Percentiles rank a stretch among this genome's conserved stretches.
Conservation (phyloP, 2,797 vertebrate species). For the Buphagus erythrorhynchus region DNA sequence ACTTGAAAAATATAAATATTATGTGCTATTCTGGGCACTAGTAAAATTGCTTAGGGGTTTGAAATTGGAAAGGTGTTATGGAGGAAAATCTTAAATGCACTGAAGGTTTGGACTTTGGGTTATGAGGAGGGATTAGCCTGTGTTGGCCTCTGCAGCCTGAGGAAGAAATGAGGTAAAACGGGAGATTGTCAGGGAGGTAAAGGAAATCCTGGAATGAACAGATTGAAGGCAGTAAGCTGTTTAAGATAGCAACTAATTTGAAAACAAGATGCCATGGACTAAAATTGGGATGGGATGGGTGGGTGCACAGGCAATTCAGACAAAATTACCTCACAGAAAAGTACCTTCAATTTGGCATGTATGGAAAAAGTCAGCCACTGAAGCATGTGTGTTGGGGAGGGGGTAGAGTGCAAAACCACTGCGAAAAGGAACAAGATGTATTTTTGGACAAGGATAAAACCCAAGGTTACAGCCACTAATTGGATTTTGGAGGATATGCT, state of each 20-base stretch:
- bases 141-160: not conserved
- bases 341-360: not conserved
- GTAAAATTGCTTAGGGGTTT: slow-evolving; percentile 11
- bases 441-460: slow-evolving; percentile 23
- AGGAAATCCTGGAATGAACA: not conserved
- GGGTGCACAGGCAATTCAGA: slow-evolving; percentile 49
- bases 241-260: slow-evolving; percentile 53
- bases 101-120: not conserved
- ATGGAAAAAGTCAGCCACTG: not conserved
- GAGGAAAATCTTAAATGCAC: slow-evolving; percentile 14
- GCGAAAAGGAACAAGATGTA: not conserved
- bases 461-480: slow-evolving; percentile 41
- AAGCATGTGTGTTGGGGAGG: not conserved
- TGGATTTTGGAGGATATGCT: slow-evolving; percentile 55
- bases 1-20: not conserved
- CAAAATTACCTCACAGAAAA: slow-evolving; percentile 28
- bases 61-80: slow-evolving; percentile 22
- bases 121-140: slow-evolving; percentile 33
- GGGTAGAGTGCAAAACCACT: not conserved
- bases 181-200: slow-evolving; percentile 16
- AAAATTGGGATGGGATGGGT: slow-evolving; percentile 40
- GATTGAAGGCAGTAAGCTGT: slow-evolving; percentile 41
- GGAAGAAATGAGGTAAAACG: slow-evolving; percentile 29
- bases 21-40: not conserved
- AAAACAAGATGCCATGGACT: slow-evolving; percentile 46